A percentile compares a stretch with the other conserved stretches of the same genome.
Evolutionary conservation across 2,797 vertebrate genomes (phyloP).

Genomic region (Betta splendens): DNA sequence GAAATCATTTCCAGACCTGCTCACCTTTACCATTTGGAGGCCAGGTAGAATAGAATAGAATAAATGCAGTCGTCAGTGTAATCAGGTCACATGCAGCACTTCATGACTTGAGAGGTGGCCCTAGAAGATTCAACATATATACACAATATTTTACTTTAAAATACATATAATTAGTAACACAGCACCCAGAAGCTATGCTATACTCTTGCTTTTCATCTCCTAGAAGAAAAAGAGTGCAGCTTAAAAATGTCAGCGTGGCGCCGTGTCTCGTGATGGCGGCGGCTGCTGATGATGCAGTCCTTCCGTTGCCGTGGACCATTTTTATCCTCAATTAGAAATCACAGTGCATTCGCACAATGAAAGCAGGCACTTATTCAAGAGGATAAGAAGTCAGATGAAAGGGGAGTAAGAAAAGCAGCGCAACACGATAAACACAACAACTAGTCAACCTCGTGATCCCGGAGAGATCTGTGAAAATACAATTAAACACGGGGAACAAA

Average conservation of each 20-base stretch:
- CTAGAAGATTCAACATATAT: too few relatives aligned
- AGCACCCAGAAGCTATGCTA: background rate
- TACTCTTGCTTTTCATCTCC: background rate
- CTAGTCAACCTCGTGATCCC: conserved; percentile 56
- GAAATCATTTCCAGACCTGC: too few relatives aligned
- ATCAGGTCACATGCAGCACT: too few relatives aligned
- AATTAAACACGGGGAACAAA: conserved; percentile 61
- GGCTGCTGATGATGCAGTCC: conserved; percentile 48
- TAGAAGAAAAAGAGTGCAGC: conserved; percentile 4
- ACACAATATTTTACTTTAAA: background rate
- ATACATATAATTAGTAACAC: background rate
- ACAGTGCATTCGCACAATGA: conserved; percentile 62
- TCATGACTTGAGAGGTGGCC: too few relatives aligned
- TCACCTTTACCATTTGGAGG: too few relatives aligned
- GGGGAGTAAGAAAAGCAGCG: conserved; percentile 40
- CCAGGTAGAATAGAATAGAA: too few relatives aligned
- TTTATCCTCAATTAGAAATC: conserved; percentile 64
- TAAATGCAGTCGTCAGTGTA: too few relatives aligned
- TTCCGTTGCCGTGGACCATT: conserved; percentile 37
- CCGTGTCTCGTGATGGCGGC: conserved; percentile 24
- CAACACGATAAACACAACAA: conserved; percentile 57
- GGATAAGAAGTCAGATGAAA: conserved; percentile 62
- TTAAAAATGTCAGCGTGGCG: conserved; percentile 8
- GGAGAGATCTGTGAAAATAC: conserved; percentile 57
- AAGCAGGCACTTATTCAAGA: conserved; percentile 61